Base-by-base conservation (phyloP, 1,140 invertebrate species). In the Gryon sp. region DNA sequence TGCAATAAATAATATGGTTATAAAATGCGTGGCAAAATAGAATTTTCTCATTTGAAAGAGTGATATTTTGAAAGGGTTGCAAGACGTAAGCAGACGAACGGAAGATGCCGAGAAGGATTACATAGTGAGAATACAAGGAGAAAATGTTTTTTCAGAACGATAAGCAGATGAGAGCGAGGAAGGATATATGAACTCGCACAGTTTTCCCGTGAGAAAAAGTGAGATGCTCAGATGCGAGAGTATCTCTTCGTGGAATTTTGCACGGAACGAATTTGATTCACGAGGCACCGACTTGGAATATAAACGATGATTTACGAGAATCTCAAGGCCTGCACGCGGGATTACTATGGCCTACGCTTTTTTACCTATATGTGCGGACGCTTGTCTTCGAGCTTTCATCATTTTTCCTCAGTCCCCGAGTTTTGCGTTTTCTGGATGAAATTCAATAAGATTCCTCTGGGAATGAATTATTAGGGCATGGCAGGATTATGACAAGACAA, bases 301-400 rank as follows among this genome's bases (percentile, higher is more conserved):
- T 82, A 81, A 82, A 82, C 76, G 79, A 83, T 83, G 82, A 83
- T 83, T 83, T 82, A 83, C 80, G 81, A 82, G 76, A 68, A 50
- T 76, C 75, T 81, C 55, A 79, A 75, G 43, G 70, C 57, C 53
- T 60, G 53, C 52, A 38, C 59, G 20, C 59, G 32, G 36, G 18
- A n/a, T 59, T 46, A 19, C 50, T 16, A 63, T 45, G 70, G 65
- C 55, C 28, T 41, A 52, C 48, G 55, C 62, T n/a, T 72, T 70
- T 76, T 70, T 63, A 63, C 52, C 52, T 16, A 62, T 40, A 50
- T 41, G 65, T n/a, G 20, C 19, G 34, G 14, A 9, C 45, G 34
- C 53, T 52, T 57, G 38, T 69, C 68, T 46, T 63, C 41, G 20
- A 43, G 46, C 36, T 52, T 45, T 60, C 50, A 36, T 40, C 60